A percentile compares a stretch with the other conserved stretches of the same genome.
phyloP scores from a whole-genome alignment of 2,797 vertebrate genomes.

The Sebastes elongatus region DNA sequence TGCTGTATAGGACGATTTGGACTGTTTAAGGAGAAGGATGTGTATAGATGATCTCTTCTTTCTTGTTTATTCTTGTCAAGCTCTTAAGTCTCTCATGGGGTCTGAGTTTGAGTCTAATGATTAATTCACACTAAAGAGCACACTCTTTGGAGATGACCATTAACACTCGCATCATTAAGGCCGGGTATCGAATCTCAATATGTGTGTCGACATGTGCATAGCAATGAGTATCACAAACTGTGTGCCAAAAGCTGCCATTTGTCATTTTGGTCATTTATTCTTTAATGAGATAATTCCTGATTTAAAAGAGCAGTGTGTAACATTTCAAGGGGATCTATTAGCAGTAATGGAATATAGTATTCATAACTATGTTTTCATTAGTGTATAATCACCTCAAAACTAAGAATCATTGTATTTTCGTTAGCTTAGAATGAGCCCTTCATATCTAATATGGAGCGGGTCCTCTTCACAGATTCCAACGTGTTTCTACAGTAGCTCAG shows the following conservation, averaged over 20 bases:
- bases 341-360: no score
- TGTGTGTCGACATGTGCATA: background rate
- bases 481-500: no score
- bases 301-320: background rate
- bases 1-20: constrained; percentile 5
- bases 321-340: no score
- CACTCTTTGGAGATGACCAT: background rate
- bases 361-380: no score
- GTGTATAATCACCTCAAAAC: no score
- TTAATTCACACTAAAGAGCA: background rate
- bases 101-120: background rate
- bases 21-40: background rate
- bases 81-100: background rate
- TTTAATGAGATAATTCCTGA: background rate
- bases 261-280: background rate
- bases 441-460: no score
- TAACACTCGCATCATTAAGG: background rate
- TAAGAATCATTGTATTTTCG: no score
- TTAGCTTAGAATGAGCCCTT: no score
- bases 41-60: background rate
- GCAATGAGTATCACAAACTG: background rate
- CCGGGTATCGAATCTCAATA: background rate
- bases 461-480: no score
- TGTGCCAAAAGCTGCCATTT: background rate
- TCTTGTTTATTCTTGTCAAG: background rate